These are phyloP conservation scores for Branchellion lobata DNA, from an alignment of 2,888 invertebrate species.

Conservation along the genomic window DNA sequence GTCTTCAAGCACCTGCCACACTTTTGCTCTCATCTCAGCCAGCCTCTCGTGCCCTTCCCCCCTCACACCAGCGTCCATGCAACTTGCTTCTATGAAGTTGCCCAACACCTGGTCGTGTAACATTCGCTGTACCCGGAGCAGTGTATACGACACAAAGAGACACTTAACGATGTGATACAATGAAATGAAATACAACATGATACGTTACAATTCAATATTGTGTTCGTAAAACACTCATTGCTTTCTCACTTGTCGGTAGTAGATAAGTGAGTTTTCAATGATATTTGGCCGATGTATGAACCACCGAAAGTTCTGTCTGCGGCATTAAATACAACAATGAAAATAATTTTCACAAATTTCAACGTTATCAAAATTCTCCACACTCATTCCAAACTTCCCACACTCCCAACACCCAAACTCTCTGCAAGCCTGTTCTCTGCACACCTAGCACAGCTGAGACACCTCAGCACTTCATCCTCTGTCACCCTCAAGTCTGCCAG, in stretches of 20 bases:
- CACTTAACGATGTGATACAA: too few relatives aligned
- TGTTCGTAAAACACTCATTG: too few relatives aligned
- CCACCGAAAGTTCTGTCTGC: not conserved
- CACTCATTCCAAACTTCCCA: too few relatives aligned
- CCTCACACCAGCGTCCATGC: not conserved
- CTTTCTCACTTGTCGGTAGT: conserved; percentile 6
- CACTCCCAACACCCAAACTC: too few relatives aligned
- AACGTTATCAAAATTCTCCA: too few relatives aligned
- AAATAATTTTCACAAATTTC: too few relatives aligned
- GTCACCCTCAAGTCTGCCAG: not conserved
- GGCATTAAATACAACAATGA: too few relatives aligned
- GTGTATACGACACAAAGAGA: too few relatives aligned
- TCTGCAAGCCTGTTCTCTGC: not conserved
- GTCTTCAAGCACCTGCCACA: not conserved
- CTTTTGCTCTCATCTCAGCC: not conserved
- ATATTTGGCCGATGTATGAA: not conserved
- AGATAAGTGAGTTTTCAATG: not conserved
- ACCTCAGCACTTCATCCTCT: not conserved
- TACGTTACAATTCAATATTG: too few relatives aligned
- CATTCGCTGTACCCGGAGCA: too few relatives aligned
- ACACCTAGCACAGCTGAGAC: not conserved
- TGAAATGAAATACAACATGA: too few relatives aligned
- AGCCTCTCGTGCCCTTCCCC: not conserved
- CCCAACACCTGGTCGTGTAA: not conserved
- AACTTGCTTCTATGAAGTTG: not conserved